Evolutionary conservation across 1,140 invertebrate species (phyloP).

Genomic region (Diorhabda sublineata): DNA sequence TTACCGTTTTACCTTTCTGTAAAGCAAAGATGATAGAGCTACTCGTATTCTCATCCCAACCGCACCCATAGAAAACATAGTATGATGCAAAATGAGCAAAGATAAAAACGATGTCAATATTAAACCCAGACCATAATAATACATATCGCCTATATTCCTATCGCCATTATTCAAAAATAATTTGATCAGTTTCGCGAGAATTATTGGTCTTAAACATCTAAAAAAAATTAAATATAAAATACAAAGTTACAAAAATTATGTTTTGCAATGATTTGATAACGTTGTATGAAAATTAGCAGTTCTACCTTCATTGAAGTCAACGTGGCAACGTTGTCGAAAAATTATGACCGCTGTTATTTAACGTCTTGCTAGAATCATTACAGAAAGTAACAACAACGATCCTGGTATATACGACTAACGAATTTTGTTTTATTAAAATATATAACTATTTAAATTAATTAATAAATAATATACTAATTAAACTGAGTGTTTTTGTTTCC

Average conservation of each 20-base stretch:
- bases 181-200: constrained; percentile 46
- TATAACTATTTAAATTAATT: background rate
- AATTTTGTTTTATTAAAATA: background rate
- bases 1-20: constrained; percentile 54
- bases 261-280: too few species aligned
- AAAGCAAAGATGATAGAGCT: constrained; percentile 58
- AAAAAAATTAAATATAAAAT: constrained; percentile 11
- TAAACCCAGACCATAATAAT: constrained; percentile 27
- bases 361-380: too few species aligned
- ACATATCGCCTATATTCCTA: constrained; percentile 25
- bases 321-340: too few species aligned
- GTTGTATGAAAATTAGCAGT: too few species aligned
- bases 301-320: too few species aligned
- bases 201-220: constrained; percentile 50
- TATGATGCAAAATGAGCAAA: constrained; percentile 43
- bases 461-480: background rate
- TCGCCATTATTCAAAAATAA: constrained; percentile 17
- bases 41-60: constrained; percentile 59
- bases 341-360: too few species aligned
- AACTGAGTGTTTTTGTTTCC: background rate
- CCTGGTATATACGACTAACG: background rate
- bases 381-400: too few species aligned
- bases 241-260: too few species aligned
- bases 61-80: constrained; percentile 46
- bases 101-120: constrained; percentile 27